Conservation (phyloP, 2,113 vertebrate species). For the Salvator merianae region DNA sequence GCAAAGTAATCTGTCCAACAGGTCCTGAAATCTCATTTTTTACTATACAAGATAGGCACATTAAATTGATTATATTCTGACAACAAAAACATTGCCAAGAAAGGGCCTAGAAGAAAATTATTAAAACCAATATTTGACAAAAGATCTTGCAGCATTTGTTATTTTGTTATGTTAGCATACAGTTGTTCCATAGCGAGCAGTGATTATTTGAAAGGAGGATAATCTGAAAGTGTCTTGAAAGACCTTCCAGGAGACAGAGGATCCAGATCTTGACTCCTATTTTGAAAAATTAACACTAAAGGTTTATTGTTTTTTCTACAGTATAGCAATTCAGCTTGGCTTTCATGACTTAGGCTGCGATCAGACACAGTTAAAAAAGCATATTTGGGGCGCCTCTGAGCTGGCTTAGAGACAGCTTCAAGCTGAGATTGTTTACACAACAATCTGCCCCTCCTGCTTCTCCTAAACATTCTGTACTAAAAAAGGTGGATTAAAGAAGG, state of each 20-base stretch:
- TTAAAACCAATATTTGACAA: neutral
- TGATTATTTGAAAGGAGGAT: fast-evolving
- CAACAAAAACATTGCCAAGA: fast-evolving
- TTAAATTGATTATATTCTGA: neutral
- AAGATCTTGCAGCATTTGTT: neutral
- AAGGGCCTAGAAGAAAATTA: constrained; percentile 1
- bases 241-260: neutral
- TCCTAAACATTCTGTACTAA: too few relatives aligned
- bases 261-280: neutral
- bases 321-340: neutral
- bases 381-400: too few relatives aligned
- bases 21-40: neutral
- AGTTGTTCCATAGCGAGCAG: fast-evolving
- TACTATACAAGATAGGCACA: neutral
- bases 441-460: too few relatives aligned
- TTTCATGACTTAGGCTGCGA: too few relatives aligned
- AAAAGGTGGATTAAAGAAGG: too few relatives aligned
- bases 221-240: neutral
- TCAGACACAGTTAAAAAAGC: too few relatives aligned
- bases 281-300: neutral
- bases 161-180: neutral
- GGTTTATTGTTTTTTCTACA: neutral
- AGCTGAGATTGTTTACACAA: too few relatives aligned
- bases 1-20: neutral
- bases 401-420: too few relatives aligned